Percentiles rank a stretch among this genome's conserved stretches.
phyloP scores from a whole-genome alignment of 2,888 invertebrate species.

The Agrotis ipsilon region DNA sequence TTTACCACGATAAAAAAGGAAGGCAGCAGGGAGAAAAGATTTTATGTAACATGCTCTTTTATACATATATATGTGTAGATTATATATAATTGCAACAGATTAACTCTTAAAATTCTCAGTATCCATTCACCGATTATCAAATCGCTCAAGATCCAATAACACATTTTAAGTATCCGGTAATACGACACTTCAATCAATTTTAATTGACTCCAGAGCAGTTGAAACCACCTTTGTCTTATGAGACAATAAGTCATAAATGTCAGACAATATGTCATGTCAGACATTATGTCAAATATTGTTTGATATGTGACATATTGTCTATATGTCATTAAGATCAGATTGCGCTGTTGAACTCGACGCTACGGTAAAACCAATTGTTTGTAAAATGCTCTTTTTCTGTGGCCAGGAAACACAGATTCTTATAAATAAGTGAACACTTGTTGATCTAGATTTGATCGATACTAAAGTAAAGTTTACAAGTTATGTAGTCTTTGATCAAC shows the following conservation, averaged over 20 bases:
- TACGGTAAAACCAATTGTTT: conserved; percentile 23
- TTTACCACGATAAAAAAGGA: too few species aligned
- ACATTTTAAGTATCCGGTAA: conserved; percentile 3
- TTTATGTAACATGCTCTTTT: too few species aligned
- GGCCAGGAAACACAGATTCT: neutral
- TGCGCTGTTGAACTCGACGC: conserved; percentile 28
- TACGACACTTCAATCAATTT: neutral
- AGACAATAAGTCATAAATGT: conserved; percentile 29
- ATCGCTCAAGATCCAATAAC: neutral
- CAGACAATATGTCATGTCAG: neutral
- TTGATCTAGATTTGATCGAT: neutral
- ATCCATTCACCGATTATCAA: neutral
- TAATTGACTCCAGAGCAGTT: neutral
- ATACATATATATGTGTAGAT: too few species aligned
- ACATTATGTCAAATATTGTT: neutral
- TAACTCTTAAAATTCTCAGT: neutral
- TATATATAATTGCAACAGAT: neutral
- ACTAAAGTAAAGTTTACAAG: neutral
- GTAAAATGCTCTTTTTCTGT: neutral
- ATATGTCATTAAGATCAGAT: conserved; percentile 30
- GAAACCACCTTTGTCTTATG: conserved; percentile 17
- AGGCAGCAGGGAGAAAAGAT: too few species aligned
- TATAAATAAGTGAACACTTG: neutral
- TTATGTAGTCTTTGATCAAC: too few species aligned
- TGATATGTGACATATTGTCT: too few species aligned